Evolutionary conservation across 1,140 invertebrate species (phyloP).

Genomic region (Micrasema minimum): DNA sequence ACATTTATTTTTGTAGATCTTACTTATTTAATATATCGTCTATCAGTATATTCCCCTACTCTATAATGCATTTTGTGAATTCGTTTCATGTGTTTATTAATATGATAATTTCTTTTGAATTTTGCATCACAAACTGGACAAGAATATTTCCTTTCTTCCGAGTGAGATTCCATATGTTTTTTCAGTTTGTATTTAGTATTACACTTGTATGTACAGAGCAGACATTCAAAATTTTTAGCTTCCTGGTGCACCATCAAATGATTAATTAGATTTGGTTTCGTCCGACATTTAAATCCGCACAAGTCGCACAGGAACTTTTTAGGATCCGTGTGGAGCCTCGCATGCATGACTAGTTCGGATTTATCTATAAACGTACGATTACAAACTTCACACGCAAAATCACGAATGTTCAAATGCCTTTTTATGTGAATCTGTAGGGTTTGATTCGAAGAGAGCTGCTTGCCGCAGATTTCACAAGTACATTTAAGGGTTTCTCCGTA

Average conservation of each 20-base stretch:
- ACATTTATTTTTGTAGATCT: too few relatives aligned
- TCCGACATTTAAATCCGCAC: conserved; percentile 64
- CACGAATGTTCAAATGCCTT: conserved; percentile 62
- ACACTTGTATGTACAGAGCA: conserved; percentile 58
- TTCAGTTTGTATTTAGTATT: conserved; percentile 59
- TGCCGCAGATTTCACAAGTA: conserved; percentile 59
- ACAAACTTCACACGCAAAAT: conserved; percentile 64
- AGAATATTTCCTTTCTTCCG: conserved; percentile 68
- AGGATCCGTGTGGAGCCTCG: conserved; percentile 56
- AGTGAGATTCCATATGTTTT: conserved; percentile 65
- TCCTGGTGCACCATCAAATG: conserved; percentile 64
- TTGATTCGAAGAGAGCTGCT: conserved; percentile 59
- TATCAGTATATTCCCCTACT: conserved; percentile 56
- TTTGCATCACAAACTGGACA: conserved; percentile 67
- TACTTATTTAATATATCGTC: conserved; percentile 45
- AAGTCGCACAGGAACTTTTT: conserved; percentile 62
- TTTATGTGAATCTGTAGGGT: conserved; percentile 60
- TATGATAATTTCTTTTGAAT: conserved; percentile 63
- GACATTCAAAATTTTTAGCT: conserved; percentile 61
- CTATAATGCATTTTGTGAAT: conserved; percentile 61
- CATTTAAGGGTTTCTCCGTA: conserved; percentile 59
- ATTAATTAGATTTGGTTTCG: conserved; percentile 62
- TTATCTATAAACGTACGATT: conserved; percentile 62
- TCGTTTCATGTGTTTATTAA: conserved; percentile 64
- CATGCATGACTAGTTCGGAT: conserved; percentile 61